Evolutionary conservation across 2,888 invertebrate species (phyloP), one percentile per base, ranked within the genome.

Genomic region (Cosmia trapezina): DNA sequence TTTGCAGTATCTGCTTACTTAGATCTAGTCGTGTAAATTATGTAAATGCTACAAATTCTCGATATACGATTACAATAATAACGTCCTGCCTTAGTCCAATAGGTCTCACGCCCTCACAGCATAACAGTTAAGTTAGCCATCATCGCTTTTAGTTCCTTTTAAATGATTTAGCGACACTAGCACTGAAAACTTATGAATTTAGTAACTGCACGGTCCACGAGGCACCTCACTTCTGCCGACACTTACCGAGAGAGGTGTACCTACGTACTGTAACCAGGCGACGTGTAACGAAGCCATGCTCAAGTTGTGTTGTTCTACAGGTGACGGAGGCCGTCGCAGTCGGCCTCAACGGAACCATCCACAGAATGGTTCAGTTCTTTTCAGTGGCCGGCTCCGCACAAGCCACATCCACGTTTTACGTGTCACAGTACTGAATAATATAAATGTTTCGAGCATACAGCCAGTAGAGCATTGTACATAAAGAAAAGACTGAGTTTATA

Each of bases 311-410:
- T 96, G 96, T 96, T 96, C 96, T 95, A 95, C 97, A 97, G 97
- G 96, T 96, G 96, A 95, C 96, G 95, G 96, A 96, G 95, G 95
- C 96, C 93, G 96, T 96, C 95, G 95, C 96, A 92, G 96, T 96
- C 94, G 96, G 96, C 94, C 96, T 96, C 94, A 96, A 96, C 96
- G 96, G 96, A 94, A 96, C 96, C 94, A 96, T 97, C 92, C 96
- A 96, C 96, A 96, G 97, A 95, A 95, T 97, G 96, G 96, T 96
- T 92, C 97, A 97, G 90, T 97, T 96, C 96, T 97, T 97, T 96
- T 97, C 97, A 91, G 95, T 97, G 92, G 95, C 96, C 93, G 97
- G 97, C 95, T 96, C 96, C 90, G 94, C 96, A 91, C 96, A 96
- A 94, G 96, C 96, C 96, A 96, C 96, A 82, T 97, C 97, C 91